A percentile compares a stretch with the other conserved stretches of the same genome.
Evolutionary conservation across 2,113 vertebrate genomes (phyloP).

Genomic region (Nerophis lumbriciformis): DNA sequence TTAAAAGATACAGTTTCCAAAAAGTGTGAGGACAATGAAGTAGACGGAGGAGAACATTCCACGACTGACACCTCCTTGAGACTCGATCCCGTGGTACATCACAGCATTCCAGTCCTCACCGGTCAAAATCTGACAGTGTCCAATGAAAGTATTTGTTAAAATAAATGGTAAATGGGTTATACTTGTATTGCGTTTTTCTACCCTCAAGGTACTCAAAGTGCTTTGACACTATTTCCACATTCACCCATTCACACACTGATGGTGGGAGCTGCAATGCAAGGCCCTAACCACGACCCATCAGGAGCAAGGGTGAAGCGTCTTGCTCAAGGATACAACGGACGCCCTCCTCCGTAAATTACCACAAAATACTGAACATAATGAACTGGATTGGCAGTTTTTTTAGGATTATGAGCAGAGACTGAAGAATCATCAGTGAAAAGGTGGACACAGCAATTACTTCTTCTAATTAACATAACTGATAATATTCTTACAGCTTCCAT

Average conservation of each 20-base stretch:
- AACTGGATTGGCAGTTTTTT: constrained; percentile 33
- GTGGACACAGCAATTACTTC: constrained; percentile 26
- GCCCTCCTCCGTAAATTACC: too few species aligned
- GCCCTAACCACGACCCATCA: too few species aligned
- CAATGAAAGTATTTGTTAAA: too few species aligned
- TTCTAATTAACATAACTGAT: constrained; percentile 12
- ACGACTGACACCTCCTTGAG: constrained; percentile 85
- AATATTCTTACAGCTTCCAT: constrained; percentile 17
- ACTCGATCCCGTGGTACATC: constrained; percentile 97
- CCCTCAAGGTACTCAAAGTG: too few species aligned
- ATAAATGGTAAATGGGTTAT: neutral
- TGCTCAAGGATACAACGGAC: too few species aligned
- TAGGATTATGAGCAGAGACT: constrained; percentile 35
- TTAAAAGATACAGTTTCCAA: constrained; percentile 93
- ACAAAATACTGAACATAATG: neutral
- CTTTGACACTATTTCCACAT: too few species aligned
- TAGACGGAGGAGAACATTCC: constrained; percentile 97
- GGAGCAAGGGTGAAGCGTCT: too few species aligned
- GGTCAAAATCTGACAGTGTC: constrained; percentile 82
- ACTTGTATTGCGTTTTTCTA: neutral
- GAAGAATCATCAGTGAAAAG: constrained; percentile 41
- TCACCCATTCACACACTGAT: too few species aligned
- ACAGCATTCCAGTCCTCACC: constrained; percentile 98
- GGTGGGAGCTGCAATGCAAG: too few species aligned
- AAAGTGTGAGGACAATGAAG: constrained; percentile 94